Evolutionary conservation across 2,113 vertebrate species (phyloP).

Genomic region (Tautogolabrus adspersus): DNA sequence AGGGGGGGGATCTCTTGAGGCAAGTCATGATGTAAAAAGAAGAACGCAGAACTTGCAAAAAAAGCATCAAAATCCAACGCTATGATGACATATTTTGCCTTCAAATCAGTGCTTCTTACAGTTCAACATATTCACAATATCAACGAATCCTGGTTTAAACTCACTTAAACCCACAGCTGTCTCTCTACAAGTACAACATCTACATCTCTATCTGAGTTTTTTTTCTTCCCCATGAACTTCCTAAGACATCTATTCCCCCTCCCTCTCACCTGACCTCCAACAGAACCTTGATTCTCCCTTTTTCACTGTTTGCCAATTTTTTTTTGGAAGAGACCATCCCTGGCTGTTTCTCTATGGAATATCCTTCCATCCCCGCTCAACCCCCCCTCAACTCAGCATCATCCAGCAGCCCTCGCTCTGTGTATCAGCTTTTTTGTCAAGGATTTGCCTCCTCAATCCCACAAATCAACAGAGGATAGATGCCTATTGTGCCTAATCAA

Average conservation of each 20-base stretch:
- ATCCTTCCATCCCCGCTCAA: neutral
- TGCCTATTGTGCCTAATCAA: conserved; percentile 86
- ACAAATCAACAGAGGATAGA: conserved; percentile 86
- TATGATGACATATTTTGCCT: neutral
- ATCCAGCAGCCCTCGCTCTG: conserved; percentile 68
- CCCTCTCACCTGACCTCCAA: conserved; percentile 43
- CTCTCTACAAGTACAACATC: neutral
- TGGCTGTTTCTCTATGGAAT: conserved; percentile 50
- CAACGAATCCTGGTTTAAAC: neutral
- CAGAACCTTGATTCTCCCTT: conserved; percentile 48
- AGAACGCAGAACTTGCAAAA: no score
- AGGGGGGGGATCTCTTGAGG: no score
- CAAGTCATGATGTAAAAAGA: no score
- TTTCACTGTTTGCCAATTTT: conserved; percentile 47
- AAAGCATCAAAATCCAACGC: no score
- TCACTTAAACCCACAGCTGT: neutral
- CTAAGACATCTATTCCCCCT: conserved; percentile 17
- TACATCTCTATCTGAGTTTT: conserved; percentile 40
- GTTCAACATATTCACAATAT: neutral
- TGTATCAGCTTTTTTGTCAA: conserved; percentile 79
- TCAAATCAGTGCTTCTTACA: neutral
- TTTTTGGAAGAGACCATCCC: conserved; percentile 46
- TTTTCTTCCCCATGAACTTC: conserved; percentile 33
- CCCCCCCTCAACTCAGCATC: conserved; percentile 43
- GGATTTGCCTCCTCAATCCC: conserved; percentile 84